Percentiles rank a stretch among this genome's conserved stretches.
These are phyloP conservation scores for Julus scanicus DNA, from an alignment of 2,888 invertebrate species.

Conservation along the genomic window DNA sequence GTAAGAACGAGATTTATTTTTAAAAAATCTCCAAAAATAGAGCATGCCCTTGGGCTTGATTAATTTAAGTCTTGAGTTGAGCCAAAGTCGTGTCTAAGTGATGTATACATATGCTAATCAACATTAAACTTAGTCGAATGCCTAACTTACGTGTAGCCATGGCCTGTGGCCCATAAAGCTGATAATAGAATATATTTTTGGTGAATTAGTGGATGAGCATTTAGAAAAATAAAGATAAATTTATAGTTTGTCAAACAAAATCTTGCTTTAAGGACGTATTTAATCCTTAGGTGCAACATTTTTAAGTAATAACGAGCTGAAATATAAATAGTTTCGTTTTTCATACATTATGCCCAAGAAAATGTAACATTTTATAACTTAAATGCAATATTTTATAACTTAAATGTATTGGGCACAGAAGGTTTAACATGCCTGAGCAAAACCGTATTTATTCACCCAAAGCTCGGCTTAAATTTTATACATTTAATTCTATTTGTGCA, in stretches of 20 bases:
- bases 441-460: neutral
- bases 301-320: too few relatives aligned
- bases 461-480: neutral
- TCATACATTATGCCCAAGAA: too few relatives aligned
- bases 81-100: neutral
- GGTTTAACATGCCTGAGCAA: neutral
- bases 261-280: too few relatives aligned
- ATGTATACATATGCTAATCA: neutral
- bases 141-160: neutral
- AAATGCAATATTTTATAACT: too few relatives aligned
- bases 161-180: neutral
- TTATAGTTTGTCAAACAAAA: too few relatives aligned
- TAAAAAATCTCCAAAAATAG: slow-evolving; percentile 3
- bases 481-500: too few relatives aligned
- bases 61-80: neutral
- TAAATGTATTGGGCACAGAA: neutral
- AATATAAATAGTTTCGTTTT: too few relatives aligned
- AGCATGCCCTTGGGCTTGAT: slow-evolving; percentile 26
- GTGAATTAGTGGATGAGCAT: neutral
- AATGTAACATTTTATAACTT: too few relatives aligned
- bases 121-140: neutral
- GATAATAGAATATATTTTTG: neutral
- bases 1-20: neutral
- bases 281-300: too few relatives aligned
- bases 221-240: too few relatives aligned